Evolutionary conservation across 2,888 invertebrate species (phyloP).

Genomic region (Eilema sororculum): DNA sequence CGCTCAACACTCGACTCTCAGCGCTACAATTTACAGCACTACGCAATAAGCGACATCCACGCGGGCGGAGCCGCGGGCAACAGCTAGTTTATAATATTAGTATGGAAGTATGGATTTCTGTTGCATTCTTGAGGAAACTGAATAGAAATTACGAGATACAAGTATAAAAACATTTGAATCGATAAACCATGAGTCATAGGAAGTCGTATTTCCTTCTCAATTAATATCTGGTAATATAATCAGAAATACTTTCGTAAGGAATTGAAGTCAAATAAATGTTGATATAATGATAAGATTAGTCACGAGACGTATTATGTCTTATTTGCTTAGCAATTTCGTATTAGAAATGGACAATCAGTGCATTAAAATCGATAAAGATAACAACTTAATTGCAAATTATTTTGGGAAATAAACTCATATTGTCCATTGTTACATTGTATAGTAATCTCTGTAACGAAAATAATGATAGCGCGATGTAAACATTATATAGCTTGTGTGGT

Average conservation of each 20-base stretch:
- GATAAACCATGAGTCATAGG: constrained; percentile 3
- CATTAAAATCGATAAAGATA: constrained; percentile 27
- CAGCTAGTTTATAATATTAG: neutral
- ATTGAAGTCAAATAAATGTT: constrained; percentile 13
- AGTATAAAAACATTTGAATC: constrained; percentile 3
- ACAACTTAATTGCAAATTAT: constrained; percentile 29
- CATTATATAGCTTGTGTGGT: neutral
- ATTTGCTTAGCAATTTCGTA: constrained; percentile 22
- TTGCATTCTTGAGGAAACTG: neutral
- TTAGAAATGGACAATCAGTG: constrained; percentile 21
- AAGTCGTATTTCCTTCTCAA: constrained; percentile 17
- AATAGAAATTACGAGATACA: neutral
- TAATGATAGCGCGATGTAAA: neutral
- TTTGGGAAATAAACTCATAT: constrained; percentile 21
- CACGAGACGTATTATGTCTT: constrained; percentile 27
- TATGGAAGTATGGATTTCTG: too few species aligned
- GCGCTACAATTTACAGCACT: too few species aligned
- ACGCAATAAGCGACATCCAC: too few species aligned
- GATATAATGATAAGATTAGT: constrained; percentile 35
- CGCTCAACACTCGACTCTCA: too few species aligned
- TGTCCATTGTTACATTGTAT: constrained; percentile 20
- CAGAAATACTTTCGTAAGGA: constrained; percentile 13
- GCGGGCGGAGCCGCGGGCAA: too few species aligned
- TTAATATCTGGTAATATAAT: constrained; percentile 12
- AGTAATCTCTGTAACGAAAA: neutral